Percentiles rank a stretch among this genome's conserved stretches.
Conservation (phyloP, 2,888 invertebrate genomes). For the Limnephilus rhombicus region DNA sequence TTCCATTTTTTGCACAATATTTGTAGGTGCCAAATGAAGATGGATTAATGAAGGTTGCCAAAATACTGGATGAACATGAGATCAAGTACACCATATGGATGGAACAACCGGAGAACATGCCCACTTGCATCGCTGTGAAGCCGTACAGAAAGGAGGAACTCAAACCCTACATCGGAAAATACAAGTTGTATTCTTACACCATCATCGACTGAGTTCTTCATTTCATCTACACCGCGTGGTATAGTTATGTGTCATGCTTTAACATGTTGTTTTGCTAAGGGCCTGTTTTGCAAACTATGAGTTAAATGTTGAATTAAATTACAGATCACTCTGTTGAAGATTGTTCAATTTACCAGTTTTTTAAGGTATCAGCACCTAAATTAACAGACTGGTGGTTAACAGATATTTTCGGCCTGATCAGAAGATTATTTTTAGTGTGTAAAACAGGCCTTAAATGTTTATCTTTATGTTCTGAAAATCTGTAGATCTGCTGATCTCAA, state of each 20-base stretch:
- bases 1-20: slow-evolving; percentile 51
- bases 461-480: neutral
- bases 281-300: neutral
- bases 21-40: slow-evolving; percentile 87
- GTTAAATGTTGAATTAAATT: neutral
- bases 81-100: slow-evolving; percentile 96
- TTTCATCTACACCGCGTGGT: neutral
- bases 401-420: no score
- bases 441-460: neutral
- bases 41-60: slow-evolving; percentile 82
- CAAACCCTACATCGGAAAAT: slow-evolving; percentile 90
- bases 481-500: neutral
- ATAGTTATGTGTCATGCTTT: neutral
- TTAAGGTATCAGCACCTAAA: neutral
- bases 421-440: neutral
- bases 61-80: slow-evolving; percentile 83
- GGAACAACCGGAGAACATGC: slow-evolving; percentile 97
- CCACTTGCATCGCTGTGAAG: slow-evolving; percentile 95
- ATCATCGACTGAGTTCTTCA: slow-evolving; percentile 54
- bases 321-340: no score
- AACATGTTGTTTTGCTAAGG: neutral
- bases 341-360: no score
- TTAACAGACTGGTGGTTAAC: no score
- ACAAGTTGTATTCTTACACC: slow-evolving; percentile 82
- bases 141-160: slow-evolving; percentile 92